phyloP scores from a whole-genome alignment of 2,888 invertebrate species.

The Sesia bembeciformis region DNA sequence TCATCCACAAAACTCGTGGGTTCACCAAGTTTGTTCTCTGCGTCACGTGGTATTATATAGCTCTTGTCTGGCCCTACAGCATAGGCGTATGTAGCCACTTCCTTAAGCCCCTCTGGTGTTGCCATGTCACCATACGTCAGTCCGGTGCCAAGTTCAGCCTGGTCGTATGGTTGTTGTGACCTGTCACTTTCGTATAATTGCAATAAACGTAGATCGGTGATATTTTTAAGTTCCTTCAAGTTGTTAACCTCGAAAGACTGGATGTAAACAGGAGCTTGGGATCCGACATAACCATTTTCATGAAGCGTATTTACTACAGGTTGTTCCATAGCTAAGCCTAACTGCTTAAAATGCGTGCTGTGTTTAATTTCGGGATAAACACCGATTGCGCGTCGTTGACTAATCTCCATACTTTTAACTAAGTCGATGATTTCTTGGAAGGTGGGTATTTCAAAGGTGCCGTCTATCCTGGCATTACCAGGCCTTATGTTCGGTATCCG shows the following conservation, averaged over 20 bases:
- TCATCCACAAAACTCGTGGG: conserved; percentile 44
- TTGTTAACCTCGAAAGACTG: conserved; percentile 63
- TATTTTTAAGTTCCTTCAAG: conserved; percentile 42
- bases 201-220: conserved; percentile 47
- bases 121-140: conserved; percentile 56
- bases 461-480: conserved; percentile 52
- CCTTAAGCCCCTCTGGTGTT: conserved; percentile 43
- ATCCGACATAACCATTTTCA: conserved; percentile 42
- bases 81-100: conserved; percentile 52
- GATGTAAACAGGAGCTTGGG: conserved; percentile 45
- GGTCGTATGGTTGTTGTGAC: conserved; percentile 41
- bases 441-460: conserved; percentile 43
- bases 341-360: conserved; percentile 41
- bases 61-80: conserved; percentile 58
- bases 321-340: conserved; percentile 49
- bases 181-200: conserved; percentile 36
- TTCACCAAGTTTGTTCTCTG: conserved; percentile 31
- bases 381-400: conserved; percentile 42
- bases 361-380: conserved; percentile 64
- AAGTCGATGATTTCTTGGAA: conserved; percentile 60
- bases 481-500: conserved; percentile 48
- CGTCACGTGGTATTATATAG: conserved; percentile 48
- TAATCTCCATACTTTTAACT: conserved; percentile 45
- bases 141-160: conserved; percentile 28
- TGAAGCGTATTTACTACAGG: conserved; percentile 46